phyloP scores from a whole-genome alignment of 2,888 invertebrate species.

The Erebia epiphron region DNA sequence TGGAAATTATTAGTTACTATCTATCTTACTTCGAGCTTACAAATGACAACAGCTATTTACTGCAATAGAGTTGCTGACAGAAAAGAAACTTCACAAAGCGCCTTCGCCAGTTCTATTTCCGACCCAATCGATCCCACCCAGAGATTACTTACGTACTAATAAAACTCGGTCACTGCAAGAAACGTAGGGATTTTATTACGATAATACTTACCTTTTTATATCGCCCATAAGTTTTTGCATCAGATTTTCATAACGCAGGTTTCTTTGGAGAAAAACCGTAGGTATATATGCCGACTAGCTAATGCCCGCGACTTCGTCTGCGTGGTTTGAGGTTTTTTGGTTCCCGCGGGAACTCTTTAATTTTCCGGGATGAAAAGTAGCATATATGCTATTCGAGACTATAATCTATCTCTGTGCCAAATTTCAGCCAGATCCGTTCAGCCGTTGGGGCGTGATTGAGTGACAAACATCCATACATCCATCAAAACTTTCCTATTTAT shows the following conservation, averaged over 20 bases:
- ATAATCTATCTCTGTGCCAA: no score
- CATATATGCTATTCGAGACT: no score
- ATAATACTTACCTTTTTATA: not conserved
- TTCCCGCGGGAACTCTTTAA: no score
- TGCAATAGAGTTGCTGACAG: slow-evolving; percentile 14
- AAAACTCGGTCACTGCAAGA: slow-evolving; percentile 28
- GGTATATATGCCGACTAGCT: no score
- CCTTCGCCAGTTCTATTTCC: slow-evolving; percentile 36
- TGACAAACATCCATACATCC: no score
- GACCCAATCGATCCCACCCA: slow-evolving; percentile 35
- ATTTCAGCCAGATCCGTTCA: no score
- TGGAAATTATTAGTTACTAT: not conserved
- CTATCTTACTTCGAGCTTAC: not conserved
- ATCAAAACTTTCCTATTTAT: no score
- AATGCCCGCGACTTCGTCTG: no score
- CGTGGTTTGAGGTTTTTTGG: no score
- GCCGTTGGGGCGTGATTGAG: no score
- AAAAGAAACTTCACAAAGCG: slow-evolving; percentile 28
- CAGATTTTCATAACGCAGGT: not conserved
- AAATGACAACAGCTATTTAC: slow-evolving; percentile 10
- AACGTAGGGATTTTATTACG: slow-evolving; percentile 14
- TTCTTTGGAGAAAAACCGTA: no score
- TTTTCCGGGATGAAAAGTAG: no score
- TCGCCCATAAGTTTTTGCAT: not conserved
- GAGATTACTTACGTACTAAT: slow-evolving; percentile 30